These are phyloP conservation scores for Chalcis sispes DNA, from an alignment of 2,888 invertebrate genomes.

Conservation along the genomic window DNA sequence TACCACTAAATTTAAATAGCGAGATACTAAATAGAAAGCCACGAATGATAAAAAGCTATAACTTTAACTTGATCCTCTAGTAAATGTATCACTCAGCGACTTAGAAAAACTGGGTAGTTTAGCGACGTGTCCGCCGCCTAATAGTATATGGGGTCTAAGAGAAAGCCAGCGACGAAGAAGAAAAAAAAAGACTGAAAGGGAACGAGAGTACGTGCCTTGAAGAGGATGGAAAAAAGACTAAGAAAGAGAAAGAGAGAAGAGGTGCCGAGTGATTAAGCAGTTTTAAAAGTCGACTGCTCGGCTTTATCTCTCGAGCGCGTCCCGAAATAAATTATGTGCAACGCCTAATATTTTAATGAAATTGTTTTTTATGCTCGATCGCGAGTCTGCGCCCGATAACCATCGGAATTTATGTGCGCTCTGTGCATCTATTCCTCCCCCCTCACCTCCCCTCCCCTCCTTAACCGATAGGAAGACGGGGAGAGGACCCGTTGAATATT, in stretches of 20 bases:
- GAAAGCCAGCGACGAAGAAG: too few relatives aligned
- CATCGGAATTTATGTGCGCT: not conserved
- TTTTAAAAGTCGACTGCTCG: slow-evolving; percentile 35
- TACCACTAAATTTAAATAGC: slow-evolving; percentile 6
- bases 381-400: too few relatives aligned
- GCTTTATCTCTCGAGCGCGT: slow-evolving; percentile 19
- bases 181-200: slow-evolving; percentile 13
- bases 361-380: slow-evolving; percentile 40
- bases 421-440: slow-evolving; percentile 32
- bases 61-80: not conserved
- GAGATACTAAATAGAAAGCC: slow-evolving; percentile 33
- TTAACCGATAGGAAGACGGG: too few relatives aligned
- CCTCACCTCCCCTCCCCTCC: slow-evolving; percentile 6
- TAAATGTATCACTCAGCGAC: slow-evolving; percentile 31
- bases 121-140: not conserved
- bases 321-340: slow-evolving; percentile 48
- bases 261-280: slow-evolving; percentile 56
- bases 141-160: too few relatives aligned
- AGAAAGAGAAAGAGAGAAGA: not conserved
- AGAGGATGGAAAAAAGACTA: too few relatives aligned
- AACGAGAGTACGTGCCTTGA: not conserved
- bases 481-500: slow-evolving; percentile 39
- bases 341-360: slow-evolving; percentile 54
- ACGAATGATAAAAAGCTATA: slow-evolving; percentile 30
- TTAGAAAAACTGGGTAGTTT: slow-evolving; percentile 26